phyloP scores from a whole-genome alignment of 2,797 vertebrate species.

The Acrossocheilus fasciatus region DNA sequence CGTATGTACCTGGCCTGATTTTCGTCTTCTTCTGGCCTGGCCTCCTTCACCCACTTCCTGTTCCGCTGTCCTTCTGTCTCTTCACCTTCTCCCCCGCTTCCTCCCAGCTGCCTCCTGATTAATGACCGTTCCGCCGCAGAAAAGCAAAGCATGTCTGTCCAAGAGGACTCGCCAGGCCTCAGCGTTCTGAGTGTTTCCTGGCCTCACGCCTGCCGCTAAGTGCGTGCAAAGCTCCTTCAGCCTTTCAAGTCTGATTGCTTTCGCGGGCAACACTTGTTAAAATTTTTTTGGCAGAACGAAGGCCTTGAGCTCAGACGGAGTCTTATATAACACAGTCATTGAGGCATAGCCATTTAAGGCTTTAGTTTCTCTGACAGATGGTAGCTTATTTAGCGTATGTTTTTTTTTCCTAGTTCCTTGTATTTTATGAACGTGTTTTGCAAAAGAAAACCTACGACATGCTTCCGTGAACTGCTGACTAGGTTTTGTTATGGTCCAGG shows the following conservation, averaged over 20 bases:
- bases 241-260: conserved; percentile 73
- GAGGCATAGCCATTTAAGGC: conserved; percentile 56
- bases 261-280: conserved; percentile 69
- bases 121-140: conserved; percentile 63
- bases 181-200: conserved; percentile 67
- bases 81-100: conserved; percentile 68
- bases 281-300: conserved; percentile 61
- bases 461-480: neutral
- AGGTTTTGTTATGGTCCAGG: conserved; percentile 13
- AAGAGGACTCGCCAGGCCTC: conserved; percentile 52
- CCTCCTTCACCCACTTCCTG: conserved; percentile 58
- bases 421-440: conserved; percentile 32
- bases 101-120: conserved; percentile 77
- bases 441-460: neutral
- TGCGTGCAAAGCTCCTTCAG: conserved; percentile 65
- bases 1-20: conserved; percentile 63
- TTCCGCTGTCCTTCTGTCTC: conserved; percentile 53
- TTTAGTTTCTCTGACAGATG: conserved; percentile 65
- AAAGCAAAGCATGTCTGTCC: conserved; percentile 48
- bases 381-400: conserved; percentile 61
- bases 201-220: conserved; percentile 60
- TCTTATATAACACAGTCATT: conserved; percentile 70
- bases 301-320: conserved; percentile 55
- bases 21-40: conserved; percentile 43
- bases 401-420: conserved; percentile 38